Conservation (phyloP, 2,888 invertebrate species). For the Calameuta filiformis region DNA sequence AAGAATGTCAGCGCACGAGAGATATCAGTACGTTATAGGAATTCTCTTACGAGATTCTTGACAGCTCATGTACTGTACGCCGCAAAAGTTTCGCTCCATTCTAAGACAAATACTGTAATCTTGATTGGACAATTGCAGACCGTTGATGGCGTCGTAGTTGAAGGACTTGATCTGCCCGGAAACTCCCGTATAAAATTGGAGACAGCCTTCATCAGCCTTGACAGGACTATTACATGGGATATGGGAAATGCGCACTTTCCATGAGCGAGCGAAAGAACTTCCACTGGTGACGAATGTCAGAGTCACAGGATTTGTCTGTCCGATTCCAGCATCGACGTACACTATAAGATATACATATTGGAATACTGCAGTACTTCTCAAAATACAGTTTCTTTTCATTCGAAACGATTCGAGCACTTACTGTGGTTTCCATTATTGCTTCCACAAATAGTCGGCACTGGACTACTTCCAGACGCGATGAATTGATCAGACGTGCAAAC, state of each 20-base stretch:
- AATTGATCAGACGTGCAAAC: conserved; percentile 88
- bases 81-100: conserved; percentile 87
- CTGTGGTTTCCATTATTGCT: conserved; percentile 85
- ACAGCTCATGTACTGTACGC: conserved; percentile 85
- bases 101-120: conserved; percentile 89
- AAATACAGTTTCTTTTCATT: background rate
- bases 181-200: conserved; percentile 84
- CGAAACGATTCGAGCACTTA: conserved; percentile 62
- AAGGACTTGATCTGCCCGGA: conserved; percentile 85
- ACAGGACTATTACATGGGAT: conserved; percentile 81
- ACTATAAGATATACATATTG: conserved; percentile 63
- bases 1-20: background rate
- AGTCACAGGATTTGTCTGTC: conserved; percentile 81
- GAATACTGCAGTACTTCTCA: background rate
- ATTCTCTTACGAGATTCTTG: conserved; percentile 71
- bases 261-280: conserved; percentile 76
- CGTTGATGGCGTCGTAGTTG: conserved; percentile 82
- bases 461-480: conserved; percentile 84
- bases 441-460: conserved; percentile 85
- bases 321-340: conserved; percentile 85
- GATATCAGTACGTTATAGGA: background rate
- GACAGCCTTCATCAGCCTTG: conserved; percentile 80
- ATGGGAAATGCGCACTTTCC: conserved; percentile 85
- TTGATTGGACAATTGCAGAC: conserved; percentile 86
- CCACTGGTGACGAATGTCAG: conserved; percentile 86